Base-by-base conservation (phyloP, 2,113 vertebrate species). In the Perognathus longimembris region DNA sequence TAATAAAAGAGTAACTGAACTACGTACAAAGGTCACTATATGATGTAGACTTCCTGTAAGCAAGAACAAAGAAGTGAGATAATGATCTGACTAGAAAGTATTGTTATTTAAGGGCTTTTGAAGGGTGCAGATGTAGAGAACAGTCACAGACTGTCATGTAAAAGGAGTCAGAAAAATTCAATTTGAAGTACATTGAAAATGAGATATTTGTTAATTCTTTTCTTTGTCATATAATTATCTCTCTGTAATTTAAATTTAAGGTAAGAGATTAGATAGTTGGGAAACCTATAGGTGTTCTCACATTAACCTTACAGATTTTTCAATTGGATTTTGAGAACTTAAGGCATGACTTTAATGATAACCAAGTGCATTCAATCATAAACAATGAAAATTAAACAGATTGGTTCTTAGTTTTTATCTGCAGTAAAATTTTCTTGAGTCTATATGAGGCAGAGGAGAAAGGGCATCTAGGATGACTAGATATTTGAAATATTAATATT, bases 221-320 rank as follows among this genome's bases (percentile, higher is more conserved):
- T 87, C n/a, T 89, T 88, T 74, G 12, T 18, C 20, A 57, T 79
- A 32, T 42, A 88, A 81, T 67, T 20, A 78, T 30, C 38, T 88
- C 26, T 92, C 14, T 87, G 21, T 5, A 79, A 57, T 21, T 34
- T 71, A 86, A 64, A 18, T 75, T 93, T 7, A 78, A 95, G 36
- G 30, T 59, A 85, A 69, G 36, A 92, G n/a, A 74, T 26, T 1
- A 88, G 74, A 54, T 81, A 40, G 15, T 67, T 83, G 36, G 17
- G 9, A 80, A 93, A 45, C 21, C 7, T 83, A 26, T 61, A 50
- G 54, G 1, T 71, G 7, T 61, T 32, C 14, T 15, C 81, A 12
- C 18, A 82, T 85, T 83, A 91, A 64, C 17, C 77, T 89, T 45
- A 63, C 18, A 61, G 5, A 14, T 61, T 80, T n/a, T 89, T 80